These are phyloP conservation scores for Saguinus midas DNA, from an alignment of 2,113 vertebrate species.

Conservation along the genomic window DNA sequence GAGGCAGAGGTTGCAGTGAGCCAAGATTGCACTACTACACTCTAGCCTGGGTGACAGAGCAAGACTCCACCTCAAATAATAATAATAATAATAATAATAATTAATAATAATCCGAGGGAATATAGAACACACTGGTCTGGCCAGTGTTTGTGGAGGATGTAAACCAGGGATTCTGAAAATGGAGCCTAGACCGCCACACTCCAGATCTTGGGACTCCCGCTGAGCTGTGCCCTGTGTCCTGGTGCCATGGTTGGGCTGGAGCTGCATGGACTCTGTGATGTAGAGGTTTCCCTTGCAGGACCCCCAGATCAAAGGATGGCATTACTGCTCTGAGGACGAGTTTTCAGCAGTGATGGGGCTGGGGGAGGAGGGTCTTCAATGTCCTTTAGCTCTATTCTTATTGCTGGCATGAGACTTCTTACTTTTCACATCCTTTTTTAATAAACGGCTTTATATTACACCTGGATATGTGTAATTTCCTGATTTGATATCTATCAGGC, in stretches of 20 bases:
- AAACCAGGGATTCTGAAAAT: neutral
- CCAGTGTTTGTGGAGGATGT: neutral
- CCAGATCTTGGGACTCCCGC: too few species aligned
- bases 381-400: neutral
- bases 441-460: neutral
- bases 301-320: neutral
- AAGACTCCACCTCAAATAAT: too few species aligned
- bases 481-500: neutral
- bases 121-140: neutral
- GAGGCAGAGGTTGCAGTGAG: too few species aligned
- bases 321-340: neutral
- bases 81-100: too few species aligned
- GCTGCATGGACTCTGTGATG: too few species aligned
- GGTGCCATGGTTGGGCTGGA: neutral
- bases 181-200: too few species aligned
- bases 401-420: neutral
- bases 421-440: neutral
- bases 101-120: neutral
- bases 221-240: neutral
- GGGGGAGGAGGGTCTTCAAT: neutral
- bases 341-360: too few species aligned
- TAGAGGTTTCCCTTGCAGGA: neutral
- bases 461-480: conserved; percentile 18
- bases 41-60: too few species aligned
- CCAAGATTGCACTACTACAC: too few species aligned